Evolutionary conservation across 2,888 invertebrate genomes (phyloP).

Genomic region (Mongoloraphidia duomilia): DNA sequence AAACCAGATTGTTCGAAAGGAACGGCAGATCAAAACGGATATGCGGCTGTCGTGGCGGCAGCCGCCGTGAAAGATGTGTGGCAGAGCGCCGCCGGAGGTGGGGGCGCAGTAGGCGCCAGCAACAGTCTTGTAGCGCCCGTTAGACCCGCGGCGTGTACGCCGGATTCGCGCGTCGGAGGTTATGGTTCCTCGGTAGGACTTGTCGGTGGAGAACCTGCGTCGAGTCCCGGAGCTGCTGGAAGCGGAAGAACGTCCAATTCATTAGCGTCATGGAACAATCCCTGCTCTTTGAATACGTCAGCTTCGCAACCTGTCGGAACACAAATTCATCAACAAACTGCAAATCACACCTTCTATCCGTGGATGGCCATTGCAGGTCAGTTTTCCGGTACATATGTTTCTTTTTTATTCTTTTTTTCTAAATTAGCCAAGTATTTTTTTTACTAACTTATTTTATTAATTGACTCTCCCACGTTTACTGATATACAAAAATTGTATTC

Average conservation of each 20-base stretch:
- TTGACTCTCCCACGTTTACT: too few relatives aligned
- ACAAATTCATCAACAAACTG: slow-evolving; percentile 78
- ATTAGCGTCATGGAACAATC: slow-evolving; percentile 71
- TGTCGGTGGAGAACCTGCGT: slow-evolving; percentile 56
- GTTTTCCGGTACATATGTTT: slow-evolving; percentile 24
- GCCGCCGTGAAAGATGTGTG: slow-evolving; percentile 47
- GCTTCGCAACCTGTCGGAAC: slow-evolving; percentile 63
- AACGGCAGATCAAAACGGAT: slow-evolving; percentile 42
- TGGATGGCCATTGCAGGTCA: slow-evolving; percentile 99
- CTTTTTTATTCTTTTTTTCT: slow-evolving; percentile 9
- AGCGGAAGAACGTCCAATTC: slow-evolving; percentile 37
- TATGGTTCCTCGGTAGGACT: slow-evolving; percentile 51
- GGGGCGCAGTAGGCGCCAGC: slow-evolving; percentile 46
- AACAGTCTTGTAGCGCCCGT: slow-evolving; percentile 48
- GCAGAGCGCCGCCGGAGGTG: slow-evolving; percentile 56
- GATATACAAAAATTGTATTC: too few relatives aligned
- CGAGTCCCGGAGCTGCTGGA: slow-evolving; percentile 57
- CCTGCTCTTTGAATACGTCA: slow-evolving; percentile 71
- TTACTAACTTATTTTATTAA: too few relatives aligned
- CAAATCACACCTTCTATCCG: slow-evolving; percentile 90
- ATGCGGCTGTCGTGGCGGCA: slow-evolving; percentile 55
- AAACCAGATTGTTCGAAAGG: slow-evolving; percentile 69
- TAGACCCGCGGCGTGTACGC: slow-evolving; percentile 79
- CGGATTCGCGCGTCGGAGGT: slow-evolving; percentile 68
- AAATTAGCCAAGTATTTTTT: not conserved